phyloP scores from a whole-genome alignment of 2,113 vertebrate genomes.

The Orycteropus afer region DNA sequence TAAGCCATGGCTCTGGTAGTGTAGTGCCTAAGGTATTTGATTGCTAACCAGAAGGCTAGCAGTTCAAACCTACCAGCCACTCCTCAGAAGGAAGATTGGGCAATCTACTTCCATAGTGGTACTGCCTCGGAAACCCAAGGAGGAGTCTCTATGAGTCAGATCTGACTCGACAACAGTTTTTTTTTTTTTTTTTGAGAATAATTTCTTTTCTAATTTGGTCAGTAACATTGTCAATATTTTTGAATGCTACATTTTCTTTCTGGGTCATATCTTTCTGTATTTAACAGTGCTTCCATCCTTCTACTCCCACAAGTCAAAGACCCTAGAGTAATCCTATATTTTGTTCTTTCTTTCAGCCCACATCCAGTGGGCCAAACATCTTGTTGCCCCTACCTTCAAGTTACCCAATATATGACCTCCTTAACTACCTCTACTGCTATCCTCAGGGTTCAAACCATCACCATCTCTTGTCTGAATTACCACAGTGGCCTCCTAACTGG shows the following conservation, averaged over 20 bases:
- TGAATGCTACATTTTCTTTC: neutral
- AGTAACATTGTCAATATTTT: neutral
- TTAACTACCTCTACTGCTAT: neutral
- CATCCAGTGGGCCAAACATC: neutral
- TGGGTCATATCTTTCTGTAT: neutral
- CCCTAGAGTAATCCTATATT: neutral
- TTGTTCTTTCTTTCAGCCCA: neutral
- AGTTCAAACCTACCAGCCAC: too few species aligned
- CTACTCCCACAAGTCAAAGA: neutral
- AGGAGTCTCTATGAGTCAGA: too few species aligned
- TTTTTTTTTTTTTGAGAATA: too few species aligned
- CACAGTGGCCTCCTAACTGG: neutral
- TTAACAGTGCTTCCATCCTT: neutral
- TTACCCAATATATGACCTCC: neutral
- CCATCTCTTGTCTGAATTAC: neutral
- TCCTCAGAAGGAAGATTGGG: too few species aligned
- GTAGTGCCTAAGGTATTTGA: too few species aligned
- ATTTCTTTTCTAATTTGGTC: neutral
- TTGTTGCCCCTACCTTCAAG: neutral
- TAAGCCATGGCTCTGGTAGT: too few species aligned
- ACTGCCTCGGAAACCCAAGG: too few species aligned
- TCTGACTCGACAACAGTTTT: too few species aligned
- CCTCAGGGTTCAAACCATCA: rapidly evolving
- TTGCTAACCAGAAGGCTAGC: too few species aligned
- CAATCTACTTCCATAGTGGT: too few species aligned